Conservation (phyloP, 2,888 invertebrate species). For the Apodemia zela region DNA sequence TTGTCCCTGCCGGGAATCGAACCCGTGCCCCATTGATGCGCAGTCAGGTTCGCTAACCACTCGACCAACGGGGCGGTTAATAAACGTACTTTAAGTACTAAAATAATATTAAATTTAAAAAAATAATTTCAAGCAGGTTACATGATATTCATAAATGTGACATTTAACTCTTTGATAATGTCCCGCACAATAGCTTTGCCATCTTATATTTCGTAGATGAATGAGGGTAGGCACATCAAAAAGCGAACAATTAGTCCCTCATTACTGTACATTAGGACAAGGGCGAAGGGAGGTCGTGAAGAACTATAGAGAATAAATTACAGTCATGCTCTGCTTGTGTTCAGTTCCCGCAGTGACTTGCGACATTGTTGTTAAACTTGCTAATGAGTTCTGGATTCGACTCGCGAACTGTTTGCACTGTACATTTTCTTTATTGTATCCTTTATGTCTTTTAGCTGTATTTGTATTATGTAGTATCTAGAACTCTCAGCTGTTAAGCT, state of each 20-base stretch:
- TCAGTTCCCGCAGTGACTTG: constrained; percentile 28
- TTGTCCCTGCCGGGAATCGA: too few relatives aligned
- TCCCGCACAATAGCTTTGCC: background rate
- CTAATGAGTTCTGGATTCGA: constrained; percentile 32
- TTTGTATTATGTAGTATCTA: background rate
- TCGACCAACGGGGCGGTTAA: too few relatives aligned
- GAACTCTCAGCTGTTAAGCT: too few relatives aligned
- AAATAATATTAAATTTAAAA: too few relatives aligned
- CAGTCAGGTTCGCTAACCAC: too few relatives aligned
- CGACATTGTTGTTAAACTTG: constrained; percentile 30
- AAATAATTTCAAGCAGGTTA: too few relatives aligned
- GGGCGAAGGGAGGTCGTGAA: constrained; percentile 20
- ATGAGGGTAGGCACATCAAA: constrained; percentile 19
- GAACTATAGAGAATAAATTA: constrained; percentile 28
- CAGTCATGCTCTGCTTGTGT: constrained; percentile 24
- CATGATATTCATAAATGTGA: too few relatives aligned
- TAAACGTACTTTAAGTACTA: too few relatives aligned
- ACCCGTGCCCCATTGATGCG: too few relatives aligned
- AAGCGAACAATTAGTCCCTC: constrained; percentile 23
- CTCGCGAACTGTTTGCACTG: constrained; percentile 18
- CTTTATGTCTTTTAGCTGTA: background rate
- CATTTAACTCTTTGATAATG: too few relatives aligned
- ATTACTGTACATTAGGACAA: constrained; percentile 20
- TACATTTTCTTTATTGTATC: constrained; percentile 12
- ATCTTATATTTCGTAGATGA: background rate